Evolutionary conservation across 2,888 invertebrate species (phyloP).

Genomic region (Coecobrya sp.): DNA sequence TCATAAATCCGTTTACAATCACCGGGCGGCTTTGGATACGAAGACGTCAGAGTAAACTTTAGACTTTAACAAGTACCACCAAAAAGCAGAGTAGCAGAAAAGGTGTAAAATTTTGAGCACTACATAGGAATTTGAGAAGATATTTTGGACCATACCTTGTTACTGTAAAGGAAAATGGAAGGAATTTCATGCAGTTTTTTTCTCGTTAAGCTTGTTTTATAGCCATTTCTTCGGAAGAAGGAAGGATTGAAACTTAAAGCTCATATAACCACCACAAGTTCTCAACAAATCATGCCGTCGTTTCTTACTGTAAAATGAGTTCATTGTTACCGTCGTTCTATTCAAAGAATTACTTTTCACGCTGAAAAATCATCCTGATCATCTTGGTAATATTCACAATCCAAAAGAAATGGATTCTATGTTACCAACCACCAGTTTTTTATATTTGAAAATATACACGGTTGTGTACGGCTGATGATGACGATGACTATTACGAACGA

Average conservation of each 20-base stretch:
- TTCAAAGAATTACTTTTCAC: constrained; percentile 61
- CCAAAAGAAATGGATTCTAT: constrained; percentile 41
- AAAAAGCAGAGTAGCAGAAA: not conserved
- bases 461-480: constrained; percentile 7
- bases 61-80: constrained; percentile 2
- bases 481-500: not conserved
- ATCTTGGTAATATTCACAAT: constrained; percentile 31
- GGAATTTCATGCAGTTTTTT: constrained; percentile 30
- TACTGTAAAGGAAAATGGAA: constrained; percentile 1
- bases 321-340: constrained; percentile 22
- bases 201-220: not conserved
- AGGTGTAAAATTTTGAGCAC: not conserved
- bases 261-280: not conserved
- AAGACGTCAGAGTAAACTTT: not conserved
- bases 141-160: not conserved
- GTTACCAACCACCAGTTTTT: constrained; percentile 43
- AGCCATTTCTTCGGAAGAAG: not conserved
- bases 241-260: constrained; percentile 6
- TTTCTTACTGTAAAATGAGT: constrained; percentile 22
- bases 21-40: constrained; percentile 3
- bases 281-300: constrained; percentile 3
- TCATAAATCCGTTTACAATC: constrained; percentile 46
- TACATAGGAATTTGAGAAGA: not conserved
- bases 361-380: constrained; percentile 43
- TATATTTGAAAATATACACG: not conserved